Evolutionary conservation across 2,888 invertebrate genomes (phyloP).

Genomic region (Endotricha flammealis): DNA sequence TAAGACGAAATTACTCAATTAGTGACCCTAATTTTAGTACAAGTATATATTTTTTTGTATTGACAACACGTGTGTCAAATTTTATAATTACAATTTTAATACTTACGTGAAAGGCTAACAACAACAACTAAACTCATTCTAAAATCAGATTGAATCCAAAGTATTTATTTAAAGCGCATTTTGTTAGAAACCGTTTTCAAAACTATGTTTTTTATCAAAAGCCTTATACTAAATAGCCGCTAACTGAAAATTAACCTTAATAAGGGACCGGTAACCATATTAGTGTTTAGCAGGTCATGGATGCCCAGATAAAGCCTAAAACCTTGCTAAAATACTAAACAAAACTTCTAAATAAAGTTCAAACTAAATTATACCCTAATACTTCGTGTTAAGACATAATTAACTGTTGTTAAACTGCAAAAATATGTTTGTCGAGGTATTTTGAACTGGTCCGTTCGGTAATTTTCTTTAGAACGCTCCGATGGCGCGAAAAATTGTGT

Average conservation of each 20-base stretch:
- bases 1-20: too few species aligned
- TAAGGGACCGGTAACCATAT: conserved; percentile 42
- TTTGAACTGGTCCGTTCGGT: conserved; percentile 49
- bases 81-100: too few species aligned
- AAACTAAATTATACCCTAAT: conserved; percentile 30
- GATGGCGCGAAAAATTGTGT: conserved; percentile 67
- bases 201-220: conserved; percentile 1
- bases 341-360: conserved; percentile 14
- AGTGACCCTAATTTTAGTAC: too few species aligned
- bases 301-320: conserved; percentile 51
- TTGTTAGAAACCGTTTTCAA: too few species aligned
- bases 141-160: too few species aligned
- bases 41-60: too few species aligned
- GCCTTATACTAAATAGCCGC: background rate
- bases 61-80: too few species aligned
- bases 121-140: too few species aligned
- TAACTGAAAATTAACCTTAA: conserved; percentile 48
- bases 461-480: conserved; percentile 71
- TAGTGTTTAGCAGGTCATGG: conserved; percentile 57
- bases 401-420: conserved; percentile 20
- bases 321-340: conserved; percentile 28
- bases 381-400: conserved; percentile 13
- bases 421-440: conserved; percentile 42
- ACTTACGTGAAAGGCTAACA: too few species aligned
- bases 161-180: background rate